Percentiles rank a stretch among this genome's conserved stretches.
phyloP scores from a whole-genome alignment of 2,888 invertebrate species.

The Ormyrus pomaceus region DNA sequence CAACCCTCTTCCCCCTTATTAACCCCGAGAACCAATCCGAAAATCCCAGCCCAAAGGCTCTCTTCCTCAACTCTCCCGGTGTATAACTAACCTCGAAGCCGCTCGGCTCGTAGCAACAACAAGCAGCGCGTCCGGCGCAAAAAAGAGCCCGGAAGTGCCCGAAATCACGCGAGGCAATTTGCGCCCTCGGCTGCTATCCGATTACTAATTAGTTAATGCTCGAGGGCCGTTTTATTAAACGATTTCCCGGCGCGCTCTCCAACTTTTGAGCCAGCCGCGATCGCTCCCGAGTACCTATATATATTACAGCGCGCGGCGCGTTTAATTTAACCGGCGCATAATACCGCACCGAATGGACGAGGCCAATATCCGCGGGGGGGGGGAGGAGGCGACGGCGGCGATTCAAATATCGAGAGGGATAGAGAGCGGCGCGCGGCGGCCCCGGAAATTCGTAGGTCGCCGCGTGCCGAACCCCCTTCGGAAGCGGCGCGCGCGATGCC shows the following conservation, averaged over 20 bases:
- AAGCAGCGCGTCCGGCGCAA: background rate
- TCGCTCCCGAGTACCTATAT: background rate
- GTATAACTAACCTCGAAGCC: too few species aligned
- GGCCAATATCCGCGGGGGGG: constrained; percentile 47
- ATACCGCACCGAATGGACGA: constrained; percentile 56
- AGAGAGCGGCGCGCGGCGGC: background rate
- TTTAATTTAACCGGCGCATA: constrained; percentile 41
- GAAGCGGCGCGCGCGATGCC: too few species aligned
- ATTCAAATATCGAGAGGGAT: constrained; percentile 31
- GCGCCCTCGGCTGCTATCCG: constrained; percentile 26
- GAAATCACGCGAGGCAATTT: constrained; percentile 16
- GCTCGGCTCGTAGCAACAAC: too few species aligned
- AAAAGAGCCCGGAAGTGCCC: background rate
- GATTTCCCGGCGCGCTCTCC: constrained; percentile 48
- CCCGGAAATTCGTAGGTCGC: constrained; percentile 26
- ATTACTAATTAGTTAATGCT: constrained; percentile 64
- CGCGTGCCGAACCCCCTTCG: too few species aligned
- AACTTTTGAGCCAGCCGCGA: constrained; percentile 24
- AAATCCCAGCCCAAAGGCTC: too few species aligned
- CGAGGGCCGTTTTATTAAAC: constrained; percentile 62
- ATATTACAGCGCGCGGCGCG: constrained; percentile 18
- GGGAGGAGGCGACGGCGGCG: background rate
- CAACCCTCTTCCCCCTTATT: too few species aligned
- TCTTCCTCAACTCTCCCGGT: too few species aligned
- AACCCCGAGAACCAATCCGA: too few species aligned